Percentiles rank a stretch among this genome's conserved stretches.
phyloP scores from a whole-genome alignment of 2,888 invertebrate genomes.

The Scelioninae gen. 1 region DNA sequence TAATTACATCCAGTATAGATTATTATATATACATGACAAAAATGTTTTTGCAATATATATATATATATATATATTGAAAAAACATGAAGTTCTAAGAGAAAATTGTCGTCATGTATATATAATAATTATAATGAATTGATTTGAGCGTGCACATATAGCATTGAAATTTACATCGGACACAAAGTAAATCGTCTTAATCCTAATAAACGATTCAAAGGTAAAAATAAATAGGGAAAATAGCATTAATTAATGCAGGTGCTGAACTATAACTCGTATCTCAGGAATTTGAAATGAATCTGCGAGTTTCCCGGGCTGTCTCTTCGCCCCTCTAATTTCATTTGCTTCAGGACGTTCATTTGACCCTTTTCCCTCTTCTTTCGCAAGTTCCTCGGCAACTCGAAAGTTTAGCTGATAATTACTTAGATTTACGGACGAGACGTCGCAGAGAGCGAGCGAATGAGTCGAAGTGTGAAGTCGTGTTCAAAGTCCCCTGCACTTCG shows the following conservation, averaged over 20 bases:
- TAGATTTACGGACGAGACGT: slow-evolving; percentile 79
- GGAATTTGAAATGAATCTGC: slow-evolving; percentile 59
- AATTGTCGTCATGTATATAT: too few relatives aligned
- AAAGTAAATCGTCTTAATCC: slow-evolving; percentile 49
- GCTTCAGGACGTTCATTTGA: slow-evolving; percentile 65
- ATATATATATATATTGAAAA: too few relatives aligned
- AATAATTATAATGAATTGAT: too few relatives aligned
- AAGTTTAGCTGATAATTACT: slow-evolving; percentile 84
- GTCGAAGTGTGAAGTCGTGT: slow-evolving; percentile 84
- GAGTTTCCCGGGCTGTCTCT: slow-evolving; percentile 43
- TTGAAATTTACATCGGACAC: not conserved
- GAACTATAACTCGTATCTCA: slow-evolving; percentile 62
- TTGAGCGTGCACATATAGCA: too few relatives aligned
- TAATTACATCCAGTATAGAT: too few relatives aligned
- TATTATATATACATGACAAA: too few relatives aligned
- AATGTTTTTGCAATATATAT: too few relatives aligned
- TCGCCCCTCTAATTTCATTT: slow-evolving; percentile 66
- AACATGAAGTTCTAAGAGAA: too few relatives aligned
- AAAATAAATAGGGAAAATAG: slow-evolving; percentile 61
- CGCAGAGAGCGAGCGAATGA: slow-evolving; percentile 74
- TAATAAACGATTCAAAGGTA: slow-evolving; percentile 48
- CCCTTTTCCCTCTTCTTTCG: slow-evolving; percentile 67
- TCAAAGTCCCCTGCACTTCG: slow-evolving; percentile 81
- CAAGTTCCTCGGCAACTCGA: slow-evolving; percentile 70
- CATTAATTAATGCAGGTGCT: slow-evolving; percentile 67